Base-by-base conservation (phyloP, 2,113 vertebrate genomes). In the Rhegmatorhina hoffmannsi region DNA sequence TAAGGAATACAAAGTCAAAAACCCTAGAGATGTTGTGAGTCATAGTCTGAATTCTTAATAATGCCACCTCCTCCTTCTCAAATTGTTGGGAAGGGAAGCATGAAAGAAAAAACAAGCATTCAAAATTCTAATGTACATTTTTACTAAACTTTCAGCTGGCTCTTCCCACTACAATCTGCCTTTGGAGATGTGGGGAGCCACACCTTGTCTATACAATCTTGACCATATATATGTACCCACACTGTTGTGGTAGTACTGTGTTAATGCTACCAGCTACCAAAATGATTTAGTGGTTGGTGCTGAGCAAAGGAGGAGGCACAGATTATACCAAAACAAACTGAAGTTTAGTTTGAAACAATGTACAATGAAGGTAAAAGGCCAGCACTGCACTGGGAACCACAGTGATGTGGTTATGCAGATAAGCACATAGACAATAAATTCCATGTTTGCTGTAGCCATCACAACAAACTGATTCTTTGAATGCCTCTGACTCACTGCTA, bases 401-500 rank as follows among this genome's bases (percentile, higher is more conserved):
- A 82, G 70, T 2, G 5, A 52, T 49, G 77, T 47, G 26, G 74
- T 59, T 68, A 73, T 68, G 26, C 50, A 90, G 78, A 84, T 84
- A 89, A 86, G 50, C 34, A 74, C 53, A 47, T 33, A 70, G 87
- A 84, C 78, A 92, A 68, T 75, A 73, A 92, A 91, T 95, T 91
- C 69, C 43, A 40, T 67, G 29, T 89, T 95, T 91, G 73, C 40
- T 78, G 82, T 75, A 60, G 66, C n/a, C 6, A 0, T 56, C 0
- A 0, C 70, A 82, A 83, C 44, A 72, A 85, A 60, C 19, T 68
- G 78, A 67, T 92, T 93, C 90, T 91, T 82, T 85, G 87, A 82
- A 87, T 63, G 58, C 49, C 49, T 91, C 53, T 91, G 81, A 43
- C 14, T 79, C 1, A 9, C 52, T 84, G 47, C 38, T 80, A 47